Base-by-base conservation (phyloP, 2,113 vertebrate genomes). In the Neopipo cinnamomea region DNA sequence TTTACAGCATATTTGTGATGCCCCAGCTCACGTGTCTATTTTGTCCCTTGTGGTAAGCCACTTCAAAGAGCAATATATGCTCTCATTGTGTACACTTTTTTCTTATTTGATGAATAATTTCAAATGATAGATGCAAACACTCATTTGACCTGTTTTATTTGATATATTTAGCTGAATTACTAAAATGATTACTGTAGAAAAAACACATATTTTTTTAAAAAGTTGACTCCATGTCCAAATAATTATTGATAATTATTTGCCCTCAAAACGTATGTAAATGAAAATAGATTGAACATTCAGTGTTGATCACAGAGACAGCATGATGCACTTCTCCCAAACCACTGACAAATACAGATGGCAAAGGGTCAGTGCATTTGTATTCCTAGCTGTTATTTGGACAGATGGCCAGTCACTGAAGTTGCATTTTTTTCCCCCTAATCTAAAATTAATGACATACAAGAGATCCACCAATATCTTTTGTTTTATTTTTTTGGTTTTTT, bases 361-460 rank as follows among this genome's bases (percentile, higher is more conserved):
- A 86, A 78, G 49, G 80, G 77, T 92, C 95, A 96, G 19, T 62
- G 52, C 39, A 68, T 87, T 96, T 91, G 76, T 76, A 91, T 92
- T 95, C 61, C 33, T 88, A 35, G 56, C 31, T 88, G 52, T 73
- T 95, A 55, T 81, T 95, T 93, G 83, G 93, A 96, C 94, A 96
- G 95, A 97, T 96, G 94, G 93, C 20, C 65, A 95, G 56, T 63
- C 23, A 58, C 53, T 58, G 47, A 55, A 89, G 75, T 86, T 80
- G 31, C 94, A 95, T 87, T 22, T 14, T 62, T 37, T 67, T 10
- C 9, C 28, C 8, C 14, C 30, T 56, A 94, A 96, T 97, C 91
- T 92, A 91, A 96, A 94, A 94, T 76, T 91, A 95, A 95, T 95
- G 88, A 92, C 77, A 42, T 91, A 61, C 41, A 85, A 96, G 79